A percentile compares a stretch with the other conserved stretches of the same genome.
phyloP scores from a whole-genome alignment of 2,113 vertebrate species.

The Miniopterus natalensis region DNA sequence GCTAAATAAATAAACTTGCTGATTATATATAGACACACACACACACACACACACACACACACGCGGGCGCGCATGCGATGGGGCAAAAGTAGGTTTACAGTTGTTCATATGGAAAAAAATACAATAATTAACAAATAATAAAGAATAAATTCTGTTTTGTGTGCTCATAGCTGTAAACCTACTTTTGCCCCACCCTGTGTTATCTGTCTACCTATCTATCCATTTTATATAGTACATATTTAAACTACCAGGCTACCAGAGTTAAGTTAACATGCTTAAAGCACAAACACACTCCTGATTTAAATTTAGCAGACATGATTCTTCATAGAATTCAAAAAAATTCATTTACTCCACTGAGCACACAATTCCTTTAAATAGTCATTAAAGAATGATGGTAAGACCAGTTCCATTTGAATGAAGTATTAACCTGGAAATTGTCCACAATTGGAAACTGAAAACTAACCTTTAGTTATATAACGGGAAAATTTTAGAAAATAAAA shows the following conservation, averaged over 20 bases:
- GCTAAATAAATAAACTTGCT: slow-evolving; percentile 32
- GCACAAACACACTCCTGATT: neutral
- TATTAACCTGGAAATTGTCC: slow-evolving; percentile 29
- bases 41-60: neutral
- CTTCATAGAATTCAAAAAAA: neutral
- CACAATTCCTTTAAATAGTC: neutral
- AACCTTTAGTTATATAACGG: slow-evolving; percentile 9
- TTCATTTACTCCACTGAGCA: neutral
- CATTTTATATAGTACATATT: no score
- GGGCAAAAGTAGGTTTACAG: neutral
- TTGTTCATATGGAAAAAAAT: neutral
- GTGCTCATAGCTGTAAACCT: neutral
- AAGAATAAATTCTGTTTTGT: no score
- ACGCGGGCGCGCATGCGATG: neutral
- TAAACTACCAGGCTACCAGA: neutral
- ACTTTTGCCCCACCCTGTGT: neutral
- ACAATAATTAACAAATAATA: no score
- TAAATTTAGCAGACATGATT: slow-evolving; percentile 52
- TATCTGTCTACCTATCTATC: neutral
- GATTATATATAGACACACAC: neutral
- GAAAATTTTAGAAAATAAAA: neutral
- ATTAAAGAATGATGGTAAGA: neutral
- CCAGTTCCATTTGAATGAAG: neutral
- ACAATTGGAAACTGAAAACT: neutral
- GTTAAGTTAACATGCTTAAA: slow-evolving; percentile 51